These are phyloP conservation scores for Cephus spinipes DNA, from an alignment of 2,888 invertebrate genomes.

Conservation along the genomic window DNA sequence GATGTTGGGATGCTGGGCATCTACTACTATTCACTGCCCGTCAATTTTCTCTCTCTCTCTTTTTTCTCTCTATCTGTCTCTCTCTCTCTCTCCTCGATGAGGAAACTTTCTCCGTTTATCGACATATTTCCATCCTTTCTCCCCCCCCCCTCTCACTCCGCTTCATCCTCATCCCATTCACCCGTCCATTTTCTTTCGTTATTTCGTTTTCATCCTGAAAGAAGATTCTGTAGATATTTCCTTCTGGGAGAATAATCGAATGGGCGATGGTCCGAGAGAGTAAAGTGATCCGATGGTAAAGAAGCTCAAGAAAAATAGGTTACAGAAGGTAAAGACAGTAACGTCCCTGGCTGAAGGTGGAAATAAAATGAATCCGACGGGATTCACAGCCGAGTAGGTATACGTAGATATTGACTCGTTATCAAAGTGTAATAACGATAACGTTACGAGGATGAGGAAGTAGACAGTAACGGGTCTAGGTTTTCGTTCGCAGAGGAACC, in stretches of 20 bases:
- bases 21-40: not conserved
- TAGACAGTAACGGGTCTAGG: not conserved
- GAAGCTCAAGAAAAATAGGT: not conserved
- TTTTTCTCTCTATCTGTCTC: slow-evolving; percentile 12
- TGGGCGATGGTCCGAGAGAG: not conserved
- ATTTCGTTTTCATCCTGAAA: not conserved
- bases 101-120: slow-evolving; percentile 29
- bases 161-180: not conserved
- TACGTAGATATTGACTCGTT: not conserved
- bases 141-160: not conserved
- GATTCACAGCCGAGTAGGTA: not conserved
- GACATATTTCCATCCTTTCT: not conserved
- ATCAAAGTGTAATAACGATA: not conserved
- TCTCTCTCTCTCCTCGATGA: slow-evolving; percentile 30
- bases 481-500: not conserved
- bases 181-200: not conserved
- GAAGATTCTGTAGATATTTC: not conserved
- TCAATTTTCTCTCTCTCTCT: slow-evolving; percentile 18
- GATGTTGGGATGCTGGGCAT: slow-evolving; percentile 18
- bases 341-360: not conserved
- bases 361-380: not conserved
- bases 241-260: not conserved
- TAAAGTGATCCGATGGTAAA: not conserved
- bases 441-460: not conserved
- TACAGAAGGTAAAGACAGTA: too few relatives aligned